Percentiles rank a stretch among this genome's conserved stretches.
phyloP scores from a whole-genome alignment of 2,888 invertebrate genomes.

The Crepidodera aurea region DNA sequence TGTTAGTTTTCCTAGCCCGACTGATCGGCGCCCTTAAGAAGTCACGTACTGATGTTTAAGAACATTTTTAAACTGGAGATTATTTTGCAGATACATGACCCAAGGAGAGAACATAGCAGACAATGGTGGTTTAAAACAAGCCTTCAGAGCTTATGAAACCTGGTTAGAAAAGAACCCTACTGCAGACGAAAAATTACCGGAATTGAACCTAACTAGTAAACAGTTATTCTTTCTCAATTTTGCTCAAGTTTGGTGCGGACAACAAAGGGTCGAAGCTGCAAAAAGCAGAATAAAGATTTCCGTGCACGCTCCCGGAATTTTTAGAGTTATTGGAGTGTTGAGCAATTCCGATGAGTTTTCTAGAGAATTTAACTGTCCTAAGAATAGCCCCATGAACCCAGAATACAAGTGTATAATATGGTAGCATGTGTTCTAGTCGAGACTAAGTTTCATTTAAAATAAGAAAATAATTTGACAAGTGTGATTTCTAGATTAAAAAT shows the following conservation, averaged over 20 bases:
- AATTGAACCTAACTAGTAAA: constrained; percentile 75
- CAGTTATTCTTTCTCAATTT: constrained; percentile 92
- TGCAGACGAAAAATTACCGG: constrained; percentile 72
- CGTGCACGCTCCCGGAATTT: constrained; percentile 84
- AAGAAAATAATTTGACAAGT: too few relatives aligned
- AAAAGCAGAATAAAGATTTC: constrained; percentile 82
- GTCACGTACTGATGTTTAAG: too few relatives aligned
- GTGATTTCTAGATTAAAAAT: too few relatives aligned
- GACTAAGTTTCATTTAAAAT: not conserved
- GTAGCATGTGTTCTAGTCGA: constrained; percentile 60
- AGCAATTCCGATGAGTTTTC: constrained; percentile 83
- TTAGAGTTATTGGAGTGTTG: constrained; percentile 57
- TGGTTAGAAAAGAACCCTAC: constrained; percentile 74
- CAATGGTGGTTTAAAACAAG: constrained; percentile 91
- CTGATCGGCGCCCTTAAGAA: too few relatives aligned
- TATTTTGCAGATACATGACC: constrained; percentile 65
- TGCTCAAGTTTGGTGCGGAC: constrained; percentile 85
- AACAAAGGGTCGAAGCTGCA: constrained; percentile 82
- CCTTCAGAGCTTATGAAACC: constrained; percentile 79
- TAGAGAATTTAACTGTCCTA: constrained; percentile 73
- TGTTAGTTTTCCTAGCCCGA: too few relatives aligned
- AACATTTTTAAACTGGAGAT: too few relatives aligned
- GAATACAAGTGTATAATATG: constrained; percentile 79
- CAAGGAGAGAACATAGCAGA: constrained; percentile 95
- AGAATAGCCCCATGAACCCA: constrained; percentile 83